Base-by-base conservation (phyloP, 1,140 invertebrate genomes). In the Latrodectus geometricus region DNA sequence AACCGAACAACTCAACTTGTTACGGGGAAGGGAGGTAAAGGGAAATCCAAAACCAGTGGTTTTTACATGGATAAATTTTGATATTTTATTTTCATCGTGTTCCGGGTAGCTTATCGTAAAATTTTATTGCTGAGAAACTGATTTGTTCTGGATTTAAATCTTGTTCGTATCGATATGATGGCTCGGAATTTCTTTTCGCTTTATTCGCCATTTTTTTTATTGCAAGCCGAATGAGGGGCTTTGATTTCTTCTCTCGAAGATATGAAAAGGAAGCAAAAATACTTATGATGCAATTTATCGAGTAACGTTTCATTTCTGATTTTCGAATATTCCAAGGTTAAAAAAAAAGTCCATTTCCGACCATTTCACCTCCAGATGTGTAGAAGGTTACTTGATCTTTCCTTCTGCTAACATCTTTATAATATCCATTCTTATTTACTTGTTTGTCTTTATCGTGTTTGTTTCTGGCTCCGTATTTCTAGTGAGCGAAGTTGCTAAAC, bases 91-190 rank as follows among this genome's bases (percentile, higher is more conserved):
- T 84, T 76, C 65, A 76, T 84, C 35, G 49, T 82, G 61, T 78
- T 78, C 61, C 15, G n/a, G 65, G 61, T 4, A 61, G 82, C 82
- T 84, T 84, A 84, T 84, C 82, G 73, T 84, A 84, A 84, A 84
- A 84, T 75, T 84, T 84, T 84, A 84, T 84, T 84, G 82, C 82
- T 23, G 65, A 65, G 61, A 52, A 84, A 84, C 82, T 84, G 82
- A 84, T 84, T 84, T 84, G 82, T 84, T 76, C 82, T 49, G 73
- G 61, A 48, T 76, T 76, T 84, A 84, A 84, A 84, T 84, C 73
- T 76, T 52, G 56, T n/a, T 68, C 21, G 54, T 35, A 76, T 83
- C 70, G 56, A 21, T 35, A n/a, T 48, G 56, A 83, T 48, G 48
- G 70, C 61, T 20, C 12, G 23, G 12, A 21, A 12, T 83, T 77